Base-by-base conservation (phyloP, 2,888 invertebrate genomes). In the Augochlorella aurata region DNA sequence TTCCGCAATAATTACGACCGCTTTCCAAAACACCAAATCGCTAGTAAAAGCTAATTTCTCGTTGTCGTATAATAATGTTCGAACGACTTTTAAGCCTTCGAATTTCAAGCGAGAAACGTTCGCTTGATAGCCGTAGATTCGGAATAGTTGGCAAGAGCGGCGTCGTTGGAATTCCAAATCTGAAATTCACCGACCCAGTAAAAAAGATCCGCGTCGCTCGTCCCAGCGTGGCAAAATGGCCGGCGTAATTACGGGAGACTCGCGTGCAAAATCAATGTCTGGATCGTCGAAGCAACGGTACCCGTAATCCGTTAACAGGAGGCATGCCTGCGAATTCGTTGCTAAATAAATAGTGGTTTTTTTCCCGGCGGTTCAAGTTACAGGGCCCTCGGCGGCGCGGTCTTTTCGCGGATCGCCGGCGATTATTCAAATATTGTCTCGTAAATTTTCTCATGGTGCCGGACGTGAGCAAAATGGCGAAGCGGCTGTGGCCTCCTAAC, bases 401-500 rank as follows among this genome's bases (percentile, higher is more conserved):
- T 44, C 29, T 65, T 63, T 18, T 18, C 18, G 12, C 50, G 69
- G 81, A 77, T 73, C 50, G 21, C 12, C 10, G 54, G 44, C 45
- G 50, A 79, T 82, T 71, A 63, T 66, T 67, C 66, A 66, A 79
- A 74, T 82, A 82, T 75, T 72, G 65, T 63, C 65, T 67, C 76
- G 76, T 74, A 72, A 76, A 79, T 71, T 74, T 71, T 79, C 77
- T 54, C 79, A 65, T 52, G 67, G 52, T 63, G 71, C 85, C 86
- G 86, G 86, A 86, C 83, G 76, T 66, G 80, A 82, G 74, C 77
- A 45, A 69, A 81, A 78, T 79, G 83, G 72, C 83, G 58, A 78
- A 76, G 68, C 54, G 82, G 54, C 66, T 85, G 47, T 14, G 87
- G 82, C 87, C 87, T 86, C 74, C 86, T 87, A 83, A 87, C 87